Base-by-base conservation (phyloP, 2,113 vertebrate genomes). In the Sorex fumeus region DNA sequence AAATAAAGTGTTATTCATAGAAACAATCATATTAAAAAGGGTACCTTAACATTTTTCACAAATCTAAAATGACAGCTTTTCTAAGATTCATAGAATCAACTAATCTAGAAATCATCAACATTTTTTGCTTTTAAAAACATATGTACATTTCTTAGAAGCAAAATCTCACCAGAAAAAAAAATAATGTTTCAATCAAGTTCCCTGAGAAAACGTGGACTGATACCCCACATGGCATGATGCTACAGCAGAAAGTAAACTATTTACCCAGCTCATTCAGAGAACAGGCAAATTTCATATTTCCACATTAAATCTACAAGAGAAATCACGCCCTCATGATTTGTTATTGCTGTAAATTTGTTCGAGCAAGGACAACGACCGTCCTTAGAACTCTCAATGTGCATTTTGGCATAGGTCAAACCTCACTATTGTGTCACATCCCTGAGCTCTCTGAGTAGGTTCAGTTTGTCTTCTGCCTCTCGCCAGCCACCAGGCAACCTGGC, bases 181-280 rank as follows among this genome's bases (percentile, higher is more conserved):
- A 97, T 95, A 91, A 94, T 96, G 70, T 2, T 60, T 25, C 88
- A 79, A 94, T 25, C 69, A 90, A 92, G 70, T 88, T 97, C 96
- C 98, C 97, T 98, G 97, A 98, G 97, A 97, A 89, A 64, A 95
- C 64, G 43, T 8, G 77, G 30, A 88, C 62, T 86, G 36, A 91
- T 45, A 92, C 8, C 70, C 43, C n/a, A 93, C 78, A 30, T 7
- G 72, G 7, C 15, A 25, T 45, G 72, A 32, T 13, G 2, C 83
- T 13, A 77, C 8, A 89, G 84, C 84, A 75, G 25, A 76, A 91
- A 82, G 34, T 40, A 71, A 91, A 60, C 64, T 66, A 78, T 67
- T 82, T 83, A 62, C 36, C 93, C 94, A 25, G 40, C 75, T 84
- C 74, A 77, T 36, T 77, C 67, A 84, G 6, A 92, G 67, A 79